Conservation (phyloP, 2,888 invertebrate species). For the Agapetus fuscipes region DNA sequence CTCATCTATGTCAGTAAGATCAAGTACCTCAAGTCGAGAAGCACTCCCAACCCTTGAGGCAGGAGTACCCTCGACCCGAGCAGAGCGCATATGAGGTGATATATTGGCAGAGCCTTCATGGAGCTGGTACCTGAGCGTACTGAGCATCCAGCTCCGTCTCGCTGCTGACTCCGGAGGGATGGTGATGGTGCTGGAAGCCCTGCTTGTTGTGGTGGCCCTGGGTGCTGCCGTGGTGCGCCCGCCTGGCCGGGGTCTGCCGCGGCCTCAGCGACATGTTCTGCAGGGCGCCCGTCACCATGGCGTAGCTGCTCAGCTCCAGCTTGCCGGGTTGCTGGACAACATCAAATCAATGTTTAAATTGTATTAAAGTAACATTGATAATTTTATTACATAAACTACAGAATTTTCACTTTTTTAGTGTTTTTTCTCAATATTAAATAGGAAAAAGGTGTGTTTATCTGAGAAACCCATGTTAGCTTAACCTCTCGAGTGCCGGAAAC, state of each 20-base stretch:
- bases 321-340: constrained; percentile 69
- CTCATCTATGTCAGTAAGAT: too few relatives aligned
- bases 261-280: constrained; percentile 51
- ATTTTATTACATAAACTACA: too few relatives aligned
- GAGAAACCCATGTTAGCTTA: too few relatives aligned
- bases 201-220: constrained; percentile 25
- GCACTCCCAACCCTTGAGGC: too few relatives aligned
- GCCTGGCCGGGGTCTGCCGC: constrained; percentile 45
- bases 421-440: too few relatives aligned
- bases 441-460: too few relatives aligned
- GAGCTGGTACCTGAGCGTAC: constrained; percentile 44
- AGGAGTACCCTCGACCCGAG: too few relatives aligned
- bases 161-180: constrained; percentile 44
- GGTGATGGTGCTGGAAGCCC: constrained; percentile 29
- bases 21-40: too few relatives aligned
- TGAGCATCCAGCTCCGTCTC: constrained; percentile 44
- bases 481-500: not conserved
- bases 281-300: constrained; percentile 80
- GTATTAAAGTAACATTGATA: not conserved
- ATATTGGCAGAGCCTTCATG: too few relatives aligned
- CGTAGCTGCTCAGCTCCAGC: constrained; percentile 80
- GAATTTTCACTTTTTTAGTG: too few relatives aligned
- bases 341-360: not conserved
- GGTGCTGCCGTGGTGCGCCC: constrained; percentile 21
- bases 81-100: too few relatives aligned